Conservation (phyloP, 2,888 invertebrate genomes). For the Encarsia formosa region DNA sequence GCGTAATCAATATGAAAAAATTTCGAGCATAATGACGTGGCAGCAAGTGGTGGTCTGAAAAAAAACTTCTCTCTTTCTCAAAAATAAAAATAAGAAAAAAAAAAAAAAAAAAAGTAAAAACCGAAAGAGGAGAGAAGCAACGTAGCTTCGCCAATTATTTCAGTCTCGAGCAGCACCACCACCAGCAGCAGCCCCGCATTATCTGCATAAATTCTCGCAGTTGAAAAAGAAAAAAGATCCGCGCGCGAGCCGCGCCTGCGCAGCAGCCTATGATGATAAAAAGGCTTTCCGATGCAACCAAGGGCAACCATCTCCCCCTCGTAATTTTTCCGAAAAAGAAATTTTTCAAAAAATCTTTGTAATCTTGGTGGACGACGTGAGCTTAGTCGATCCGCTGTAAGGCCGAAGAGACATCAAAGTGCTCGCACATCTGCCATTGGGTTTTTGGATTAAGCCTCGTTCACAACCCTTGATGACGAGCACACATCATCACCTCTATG, state of each 20-base stretch:
- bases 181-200: neutral
- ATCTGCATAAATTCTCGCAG: slow-evolving; percentile 9
- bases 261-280: slow-evolving; percentile 47
- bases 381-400: slow-evolving; percentile 46
- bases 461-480: no score
- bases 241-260: neutral
- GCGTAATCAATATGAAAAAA: no score
- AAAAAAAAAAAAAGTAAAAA: no score
- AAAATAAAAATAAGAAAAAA: no score
- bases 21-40: no score
- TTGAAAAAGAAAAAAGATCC: neutral
- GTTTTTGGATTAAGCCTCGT: no score
- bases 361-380: slow-evolving; percentile 50
- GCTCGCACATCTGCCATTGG: no score
- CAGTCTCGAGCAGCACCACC: slow-evolving; percentile 1
- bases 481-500: slow-evolving; percentile 6
- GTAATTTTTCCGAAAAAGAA: slow-evolving; percentile 24
- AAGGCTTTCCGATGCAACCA: slow-evolving; percentile 43
- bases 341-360: slow-evolving; percentile 50
- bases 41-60: no score
- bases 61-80: no score
- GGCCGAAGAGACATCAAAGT: slow-evolving; percentile 49
- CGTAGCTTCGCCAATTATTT: slow-evolving; percentile 9
- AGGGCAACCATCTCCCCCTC: neutral
- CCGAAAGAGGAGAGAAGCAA: no score